These are phyloP conservation scores for Hypocryptadius cinnamomeus DNA, from an alignment of 2,113 vertebrate genomes.

Conservation along the genomic window DNA sequence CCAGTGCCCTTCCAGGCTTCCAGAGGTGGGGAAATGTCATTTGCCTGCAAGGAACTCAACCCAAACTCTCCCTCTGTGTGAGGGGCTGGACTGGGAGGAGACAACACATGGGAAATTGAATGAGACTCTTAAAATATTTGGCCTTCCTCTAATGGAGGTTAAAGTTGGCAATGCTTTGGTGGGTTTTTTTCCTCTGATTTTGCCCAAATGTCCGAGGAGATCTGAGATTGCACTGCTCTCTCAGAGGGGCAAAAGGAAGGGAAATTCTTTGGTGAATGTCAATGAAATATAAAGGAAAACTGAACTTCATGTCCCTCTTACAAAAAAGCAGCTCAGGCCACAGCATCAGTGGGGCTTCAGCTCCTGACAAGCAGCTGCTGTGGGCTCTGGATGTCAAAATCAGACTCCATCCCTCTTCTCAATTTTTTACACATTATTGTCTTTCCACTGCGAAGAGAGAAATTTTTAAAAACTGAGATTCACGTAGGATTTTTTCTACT, in stretches of 20 bases:
- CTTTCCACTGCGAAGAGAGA: neutral
- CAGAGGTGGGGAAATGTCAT: neutral
- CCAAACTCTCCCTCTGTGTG: neutral
- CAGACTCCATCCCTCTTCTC: neutral
- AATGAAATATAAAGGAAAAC: neutral
- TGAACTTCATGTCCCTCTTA: fast-evolving
- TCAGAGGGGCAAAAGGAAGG: neutral
- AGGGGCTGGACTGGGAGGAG: neutral
- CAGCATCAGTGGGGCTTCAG: neutral
- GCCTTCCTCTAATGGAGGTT: neutral
- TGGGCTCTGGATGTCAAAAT: neutral
- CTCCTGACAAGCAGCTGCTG: neutral
- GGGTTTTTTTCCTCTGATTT: neutral
- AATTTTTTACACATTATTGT: neutral
- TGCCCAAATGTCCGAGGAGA: neutral
- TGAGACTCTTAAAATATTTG: neutral
- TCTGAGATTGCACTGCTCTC: neutral
- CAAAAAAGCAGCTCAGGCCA: neutral
- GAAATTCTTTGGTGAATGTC: neutral
- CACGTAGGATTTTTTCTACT: fast-evolving
- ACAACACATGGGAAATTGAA: neutral
- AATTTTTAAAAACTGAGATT: neutral
- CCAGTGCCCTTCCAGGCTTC: neutral
- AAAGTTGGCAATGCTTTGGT: neutral
- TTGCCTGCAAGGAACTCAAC: neutral